Conservation (phyloP, 2,888 invertebrate genomes). For the Zelleria hepariella region DNA sequence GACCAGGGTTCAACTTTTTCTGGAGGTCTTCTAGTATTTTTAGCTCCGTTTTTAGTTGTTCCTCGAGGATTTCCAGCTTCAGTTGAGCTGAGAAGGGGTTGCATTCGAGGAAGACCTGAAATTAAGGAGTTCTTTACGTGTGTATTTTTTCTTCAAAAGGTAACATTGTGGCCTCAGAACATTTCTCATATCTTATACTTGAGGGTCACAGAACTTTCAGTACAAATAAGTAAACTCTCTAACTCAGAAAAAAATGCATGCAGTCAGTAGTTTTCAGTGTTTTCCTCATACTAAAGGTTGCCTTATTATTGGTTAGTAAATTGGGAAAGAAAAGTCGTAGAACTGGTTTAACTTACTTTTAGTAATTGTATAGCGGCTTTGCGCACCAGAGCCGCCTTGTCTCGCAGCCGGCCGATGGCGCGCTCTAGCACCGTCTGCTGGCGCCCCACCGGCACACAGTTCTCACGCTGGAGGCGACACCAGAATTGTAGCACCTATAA, state of each 20-base stretch:
- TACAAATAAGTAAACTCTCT: too few relatives aligned
- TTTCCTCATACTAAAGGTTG: too few relatives aligned
- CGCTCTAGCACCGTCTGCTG: constrained; percentile 78
- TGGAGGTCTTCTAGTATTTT: constrained; percentile 76
- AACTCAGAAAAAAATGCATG: too few relatives aligned
- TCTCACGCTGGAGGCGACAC: constrained; percentile 82
- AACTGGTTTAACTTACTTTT: constrained; percentile 49
- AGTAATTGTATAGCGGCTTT: constrained; percentile 86
- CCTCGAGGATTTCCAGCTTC: constrained; percentile 67
- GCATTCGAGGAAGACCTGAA: constrained; percentile 79
- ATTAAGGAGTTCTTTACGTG: background rate
- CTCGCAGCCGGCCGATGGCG: constrained; percentile 80
- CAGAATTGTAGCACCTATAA: constrained; percentile 82
- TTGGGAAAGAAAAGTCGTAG: too few relatives aligned
- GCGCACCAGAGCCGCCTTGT: constrained; percentile 87
- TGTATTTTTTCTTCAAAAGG: too few relatives aligned
- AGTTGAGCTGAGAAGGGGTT: constrained; percentile 90
- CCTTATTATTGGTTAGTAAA: too few relatives aligned
- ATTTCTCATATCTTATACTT: too few relatives aligned
- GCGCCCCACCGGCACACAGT: constrained; percentile 82
- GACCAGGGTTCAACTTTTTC: constrained; percentile 54
- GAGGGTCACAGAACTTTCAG: too few relatives aligned
- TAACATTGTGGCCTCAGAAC: too few relatives aligned
- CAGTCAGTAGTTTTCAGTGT: too few relatives aligned
- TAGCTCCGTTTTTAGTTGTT: constrained; percentile 72